These are phyloP conservation scores for Calephelis virginiensis DNA, from an alignment of 1,140 invertebrate species.

Conservation along the genomic window DNA sequence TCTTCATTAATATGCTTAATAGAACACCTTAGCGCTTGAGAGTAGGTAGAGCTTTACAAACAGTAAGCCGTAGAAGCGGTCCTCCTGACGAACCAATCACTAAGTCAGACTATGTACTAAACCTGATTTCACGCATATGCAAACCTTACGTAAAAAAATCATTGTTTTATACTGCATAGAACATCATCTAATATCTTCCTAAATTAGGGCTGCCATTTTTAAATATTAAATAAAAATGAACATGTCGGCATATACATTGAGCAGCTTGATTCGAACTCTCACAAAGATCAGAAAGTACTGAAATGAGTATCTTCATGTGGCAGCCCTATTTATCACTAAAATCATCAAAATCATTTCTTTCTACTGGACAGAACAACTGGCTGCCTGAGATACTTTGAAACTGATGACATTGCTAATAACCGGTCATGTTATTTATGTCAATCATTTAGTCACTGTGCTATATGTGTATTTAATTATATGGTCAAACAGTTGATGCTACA, in stretches of 20 bases:
- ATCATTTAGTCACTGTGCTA: constrained; percentile 73
- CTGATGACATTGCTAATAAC: constrained; percentile 48
- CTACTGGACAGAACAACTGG: constrained; percentile 1
- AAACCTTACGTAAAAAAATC: background rate
- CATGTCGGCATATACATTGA: too few relatives aligned
- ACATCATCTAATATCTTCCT: background rate
- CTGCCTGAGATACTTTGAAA: constrained; percentile 4
- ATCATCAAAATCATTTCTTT: constrained; percentile 6
- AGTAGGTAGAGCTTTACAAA: constrained; percentile 39
- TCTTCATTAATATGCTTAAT: constrained; percentile 35
- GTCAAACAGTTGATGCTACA: constrained; percentile 75
- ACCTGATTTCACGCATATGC: background rate
- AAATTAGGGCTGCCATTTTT: constrained; percentile 11
- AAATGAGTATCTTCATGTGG: background rate
- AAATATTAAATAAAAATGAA: background rate
- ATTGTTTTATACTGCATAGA: background rate
- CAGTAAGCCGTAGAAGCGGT: constrained; percentile 30
- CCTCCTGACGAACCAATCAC: constrained; percentile 11
- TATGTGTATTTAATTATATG: constrained; percentile 65
- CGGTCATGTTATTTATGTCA: constrained; percentile 48
- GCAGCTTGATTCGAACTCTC: too few relatives aligned
- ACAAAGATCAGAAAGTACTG: too few relatives aligned
- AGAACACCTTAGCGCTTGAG: constrained; percentile 11
- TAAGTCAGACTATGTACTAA: background rate
- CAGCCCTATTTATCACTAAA: constrained; percentile 7